phyloP scores from a whole-genome alignment of 2,888 invertebrate species.

The Graphium colonna region DNA sequence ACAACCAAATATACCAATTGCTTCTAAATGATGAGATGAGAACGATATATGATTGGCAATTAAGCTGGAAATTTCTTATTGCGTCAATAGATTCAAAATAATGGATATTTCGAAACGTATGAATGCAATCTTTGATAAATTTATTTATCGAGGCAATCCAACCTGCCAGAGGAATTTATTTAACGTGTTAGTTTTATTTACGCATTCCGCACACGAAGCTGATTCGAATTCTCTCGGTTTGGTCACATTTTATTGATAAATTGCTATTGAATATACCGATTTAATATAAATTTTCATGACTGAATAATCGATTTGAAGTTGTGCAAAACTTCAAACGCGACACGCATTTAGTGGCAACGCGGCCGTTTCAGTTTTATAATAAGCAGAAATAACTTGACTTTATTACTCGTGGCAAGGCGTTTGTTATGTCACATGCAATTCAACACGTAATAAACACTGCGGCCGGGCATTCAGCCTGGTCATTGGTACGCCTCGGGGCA shows the following conservation, averaged over 20 bases:
- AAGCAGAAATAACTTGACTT: slow-evolving; percentile 12
- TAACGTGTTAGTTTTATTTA: neutral
- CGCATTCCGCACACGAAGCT: slow-evolving; percentile 10
- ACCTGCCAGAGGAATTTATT: neutral
- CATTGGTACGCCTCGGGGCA: slow-evolving; percentile 34
- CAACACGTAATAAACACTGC: slow-evolving; percentile 23
- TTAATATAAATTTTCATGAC: slow-evolving; percentile 20
- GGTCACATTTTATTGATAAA: slow-evolving; percentile 5
- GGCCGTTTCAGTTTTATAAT: slow-evolving; percentile 17
- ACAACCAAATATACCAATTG: too few relatives aligned
- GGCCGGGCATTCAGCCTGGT: slow-evolving; percentile 42
- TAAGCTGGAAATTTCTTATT: neutral
- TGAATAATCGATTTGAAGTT: slow-evolving; percentile 11
- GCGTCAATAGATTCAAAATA: too few relatives aligned
- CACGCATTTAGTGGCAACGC: slow-evolving; percentile 4
- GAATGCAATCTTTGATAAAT: too few relatives aligned
- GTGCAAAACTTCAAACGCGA: slow-evolving; percentile 15
- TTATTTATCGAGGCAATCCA: neutral
- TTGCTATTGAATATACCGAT: slow-evolving; percentile 13
- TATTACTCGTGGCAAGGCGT: slow-evolving; percentile 14
- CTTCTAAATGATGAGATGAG: slow-evolving; percentile 7
- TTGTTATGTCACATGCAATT: slow-evolving; percentile 21
- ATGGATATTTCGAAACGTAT: too few relatives aligned
- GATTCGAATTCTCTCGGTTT: slow-evolving; percentile 7
- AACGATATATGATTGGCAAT: slow-evolving; percentile 20